Base-by-base conservation (phyloP, 2,113 vertebrate species). In the Sarotherodon lohbergeri region DNA sequence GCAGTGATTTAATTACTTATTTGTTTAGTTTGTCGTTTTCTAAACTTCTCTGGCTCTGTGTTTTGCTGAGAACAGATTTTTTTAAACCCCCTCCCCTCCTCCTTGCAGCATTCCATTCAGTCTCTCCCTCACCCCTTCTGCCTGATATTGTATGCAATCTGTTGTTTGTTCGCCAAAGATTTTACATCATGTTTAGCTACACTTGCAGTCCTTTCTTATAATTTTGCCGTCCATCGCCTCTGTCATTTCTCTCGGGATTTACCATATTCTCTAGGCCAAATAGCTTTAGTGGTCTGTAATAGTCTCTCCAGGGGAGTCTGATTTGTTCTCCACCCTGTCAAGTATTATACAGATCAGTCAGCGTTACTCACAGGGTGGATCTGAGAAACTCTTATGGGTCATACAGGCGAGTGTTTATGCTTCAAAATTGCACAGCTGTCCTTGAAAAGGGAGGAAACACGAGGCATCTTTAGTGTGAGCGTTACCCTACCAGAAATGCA, bases 11-110 rank as follows among this genome's bases (percentile, higher is more conserved):
- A 95, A 95, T 94, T 94, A 88, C 91, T 93, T 92, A 86, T 94
- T 95, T 95, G 90, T 95, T 95, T 95, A 90, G 87, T 93, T 95
- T 94, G 87, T 93, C 90, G 80, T 91, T 89, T 95, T 92, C 87
- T 90, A 91, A 94, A 92, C 89, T 80, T 90, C 91, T 81, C 85
- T 91, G 81, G 90, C 90, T 88, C 84, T 1, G 14, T 39, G 66
- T 93, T 94, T 80, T 85, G 93, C 93, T 91, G 92, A 95, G 90
- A 92, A 84, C 66, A 48, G 87, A 90, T 41, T 80, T 93, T 92
- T 93, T 91, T 91, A 86, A 85, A 71, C 80, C 87, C 90, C 90
- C 86, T 91, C 86, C 83, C 88, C 84, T 91, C 91, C 93, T 92
- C 87, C 94, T 91, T 86, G 48, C 82, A 90, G 79, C 91, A 95